These are phyloP conservation scores for Struthio camelus DNA, from an alignment of 2,113 vertebrate genomes.

Conservation along the genomic window DNA sequence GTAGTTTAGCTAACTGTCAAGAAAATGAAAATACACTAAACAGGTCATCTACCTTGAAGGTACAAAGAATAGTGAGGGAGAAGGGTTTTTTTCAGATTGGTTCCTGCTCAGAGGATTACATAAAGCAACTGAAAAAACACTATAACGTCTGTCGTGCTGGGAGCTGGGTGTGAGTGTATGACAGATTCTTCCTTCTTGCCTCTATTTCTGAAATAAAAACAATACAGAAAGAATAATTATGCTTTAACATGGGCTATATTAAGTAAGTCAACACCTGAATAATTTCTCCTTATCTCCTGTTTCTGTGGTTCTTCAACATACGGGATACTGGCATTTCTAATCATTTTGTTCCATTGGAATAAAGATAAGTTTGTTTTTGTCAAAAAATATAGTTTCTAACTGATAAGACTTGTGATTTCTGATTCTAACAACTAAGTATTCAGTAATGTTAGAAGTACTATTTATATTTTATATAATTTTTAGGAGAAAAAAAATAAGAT, in stretches of 20 bases:
- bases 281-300: not conserved
- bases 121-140: not conserved
- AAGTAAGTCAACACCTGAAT: not conserved
- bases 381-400: not conserved
- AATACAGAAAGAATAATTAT: not conserved
- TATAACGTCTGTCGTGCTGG: accelerated
- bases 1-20: not conserved
- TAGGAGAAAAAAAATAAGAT: not conserved
- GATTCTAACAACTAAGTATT: not conserved
- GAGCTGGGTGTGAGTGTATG: not conserved
- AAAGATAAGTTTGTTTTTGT: not conserved
- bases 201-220: not conserved
- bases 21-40: not conserved
- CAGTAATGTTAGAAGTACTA: not conserved
- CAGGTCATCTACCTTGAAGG: not conserved
- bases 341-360: not conserved
- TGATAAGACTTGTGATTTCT: not conserved
- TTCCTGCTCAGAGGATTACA: not conserved
- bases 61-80: not conserved
- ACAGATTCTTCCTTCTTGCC: not conserved
- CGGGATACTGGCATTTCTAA: not conserved
- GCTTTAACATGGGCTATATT: not conserved
- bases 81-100: not conserved
- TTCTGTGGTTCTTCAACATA: not conserved
- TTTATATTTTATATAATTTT: not conserved